phyloP scores from a whole-genome alignment of 2,113 vertebrate genomes.

The Limnothrissa miodon region DNA sequence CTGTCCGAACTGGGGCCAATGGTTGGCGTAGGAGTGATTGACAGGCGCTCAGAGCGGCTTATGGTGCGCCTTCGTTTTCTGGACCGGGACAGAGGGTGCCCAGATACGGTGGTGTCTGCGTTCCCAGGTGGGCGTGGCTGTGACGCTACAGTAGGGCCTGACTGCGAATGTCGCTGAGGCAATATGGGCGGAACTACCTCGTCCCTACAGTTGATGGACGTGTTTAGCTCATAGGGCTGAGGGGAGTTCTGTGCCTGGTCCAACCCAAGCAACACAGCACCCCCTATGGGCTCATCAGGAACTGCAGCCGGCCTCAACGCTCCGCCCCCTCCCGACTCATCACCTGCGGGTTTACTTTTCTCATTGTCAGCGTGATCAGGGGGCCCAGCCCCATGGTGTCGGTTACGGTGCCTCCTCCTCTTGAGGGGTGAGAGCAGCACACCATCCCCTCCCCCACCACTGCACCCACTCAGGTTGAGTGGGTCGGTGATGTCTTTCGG shows the following conservation, averaged over 20 bases:
- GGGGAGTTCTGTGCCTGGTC: conserved; percentile 57
- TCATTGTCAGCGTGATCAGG: conserved; percentile 16
- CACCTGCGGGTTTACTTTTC: neutral
- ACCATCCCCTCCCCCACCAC: conserved; percentile 54
- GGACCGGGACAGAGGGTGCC: conserved; percentile 51
- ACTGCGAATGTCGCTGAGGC: conserved; percentile 66
- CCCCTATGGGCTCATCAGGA: conserved; percentile 41
- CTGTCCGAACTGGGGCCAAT: conserved; percentile 45
- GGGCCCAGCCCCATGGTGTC: conserved; percentile 60
- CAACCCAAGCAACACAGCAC: conserved; percentile 16
- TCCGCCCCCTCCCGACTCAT: neutral
- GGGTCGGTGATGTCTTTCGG: conserved; percentile 91
- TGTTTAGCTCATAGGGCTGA: conserved; percentile 85
- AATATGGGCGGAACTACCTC: conserved; percentile 79
- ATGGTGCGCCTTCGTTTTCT: conserved; percentile 77
- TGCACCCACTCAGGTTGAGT: conserved; percentile 76
- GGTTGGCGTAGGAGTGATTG: neutral
- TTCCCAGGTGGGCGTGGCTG: conserved; percentile 30
- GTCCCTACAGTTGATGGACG: conserved; percentile 84
- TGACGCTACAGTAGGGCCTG: conserved; percentile 48
- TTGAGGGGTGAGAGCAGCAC: conserved; percentile 78
- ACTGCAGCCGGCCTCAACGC: conserved; percentile 19
- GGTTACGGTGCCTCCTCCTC: conserved; percentile 75
- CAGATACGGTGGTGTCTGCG: conserved; percentile 17
- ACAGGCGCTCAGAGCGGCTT: conserved; percentile 61